Evolutionary conservation across 2,888 invertebrate genomes (phyloP), one percentile per base, ranked within the genome.

Genomic region (Lasioglossum morio): DNA sequence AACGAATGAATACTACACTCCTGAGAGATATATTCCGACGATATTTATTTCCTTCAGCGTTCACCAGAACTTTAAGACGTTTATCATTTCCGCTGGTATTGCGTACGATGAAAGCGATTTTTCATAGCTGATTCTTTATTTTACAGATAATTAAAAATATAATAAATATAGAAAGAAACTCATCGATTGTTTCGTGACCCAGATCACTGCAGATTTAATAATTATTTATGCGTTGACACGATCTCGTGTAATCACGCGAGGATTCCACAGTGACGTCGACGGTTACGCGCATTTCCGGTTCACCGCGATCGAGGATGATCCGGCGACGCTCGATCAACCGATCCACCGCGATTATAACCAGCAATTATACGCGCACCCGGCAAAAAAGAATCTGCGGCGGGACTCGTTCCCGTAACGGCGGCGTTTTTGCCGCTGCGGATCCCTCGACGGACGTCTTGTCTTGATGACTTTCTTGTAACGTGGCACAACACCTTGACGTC

Each of bases 401-500:
- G 48, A 72, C 77, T 48, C 40, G 72, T 69, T 30, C 46, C 53
- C 70, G 72, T 60, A 78, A 77, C 72, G 37, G 37, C 14, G 10
- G 43, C 23, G 27, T 78, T 73, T 84, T 79, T 79, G 30, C 63
- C 16, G n/a, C 34, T 23, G 19, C 60, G 30, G 76, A 74, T 72
- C 60, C n/a, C 60, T n/a, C 57, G 77, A 80, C 72, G 53, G 40
- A 75, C 27, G 34, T 63, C 74, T 23, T 46, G 34, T 63, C 74
- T 23, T 46, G 72, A 78, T 60, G 60, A 60, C 69, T 84, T 84
- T 81, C 77, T 77, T 69, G 70, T 37, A 46, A 0, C 16, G 57
- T 53, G 69, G 46, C 77, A 63, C 77, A 80, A 84, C 77, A 80
- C 63, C 63, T 63, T 37, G 63, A 43, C 53, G 48, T 37, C n/a